phyloP scores from a whole-genome alignment of 2,113 vertebrate species.

The Elaphurus davidianus region DNA sequence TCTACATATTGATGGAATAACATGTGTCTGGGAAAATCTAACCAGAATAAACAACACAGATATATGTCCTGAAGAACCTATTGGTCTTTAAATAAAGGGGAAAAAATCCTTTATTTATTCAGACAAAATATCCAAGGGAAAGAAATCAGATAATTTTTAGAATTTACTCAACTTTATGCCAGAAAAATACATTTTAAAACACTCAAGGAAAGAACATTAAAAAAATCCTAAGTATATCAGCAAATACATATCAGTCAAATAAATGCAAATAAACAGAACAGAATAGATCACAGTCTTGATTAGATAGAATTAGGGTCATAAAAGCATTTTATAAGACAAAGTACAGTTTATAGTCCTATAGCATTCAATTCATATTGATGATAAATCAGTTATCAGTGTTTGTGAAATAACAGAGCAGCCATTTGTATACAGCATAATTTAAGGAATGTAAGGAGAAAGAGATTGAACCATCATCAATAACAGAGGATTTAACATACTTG shows the following conservation, averaged over 20 bases:
- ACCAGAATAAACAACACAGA: not conserved
- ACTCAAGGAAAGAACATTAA: not conserved
- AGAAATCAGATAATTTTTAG: not conserved
- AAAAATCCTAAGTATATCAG: not conserved
- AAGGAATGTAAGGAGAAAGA: not conserved
- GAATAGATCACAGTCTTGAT: not conserved
- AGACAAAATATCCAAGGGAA: not conserved
- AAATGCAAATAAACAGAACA: not conserved
- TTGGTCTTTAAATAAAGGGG: not conserved
- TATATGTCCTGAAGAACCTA: not conserved
- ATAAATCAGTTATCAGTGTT: not conserved
- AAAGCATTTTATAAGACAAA: not conserved
- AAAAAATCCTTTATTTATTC: not conserved
- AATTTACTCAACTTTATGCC: not conserved
- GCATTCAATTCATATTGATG: not conserved
- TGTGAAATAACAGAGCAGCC: not conserved
- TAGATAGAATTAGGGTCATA: not conserved
- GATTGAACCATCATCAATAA: not conserved
- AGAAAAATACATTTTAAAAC: not conserved
- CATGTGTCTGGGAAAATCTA: not conserved
- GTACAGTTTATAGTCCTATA: not conserved
- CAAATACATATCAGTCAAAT: not conserved
- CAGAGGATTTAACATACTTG: not conserved
- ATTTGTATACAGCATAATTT: not conserved
- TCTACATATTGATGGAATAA: not conserved